Evolutionary conservation across 2,888 invertebrate genomes (phyloP).

Genomic region (Tillus elongatus): DNA sequence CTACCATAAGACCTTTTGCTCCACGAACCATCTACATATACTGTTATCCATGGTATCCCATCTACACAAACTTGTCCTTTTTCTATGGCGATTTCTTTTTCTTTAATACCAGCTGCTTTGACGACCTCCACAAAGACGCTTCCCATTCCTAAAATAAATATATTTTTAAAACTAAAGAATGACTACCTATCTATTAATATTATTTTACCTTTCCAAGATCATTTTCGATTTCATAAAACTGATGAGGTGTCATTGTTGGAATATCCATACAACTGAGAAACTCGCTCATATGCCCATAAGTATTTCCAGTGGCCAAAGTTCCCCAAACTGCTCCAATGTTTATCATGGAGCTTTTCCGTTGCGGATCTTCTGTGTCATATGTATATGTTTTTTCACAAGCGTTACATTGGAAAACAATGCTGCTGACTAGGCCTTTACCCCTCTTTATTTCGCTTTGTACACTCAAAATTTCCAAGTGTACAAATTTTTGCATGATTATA

Average conservation of each 20-base stretch:
- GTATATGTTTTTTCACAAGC: constrained; percentile 8
- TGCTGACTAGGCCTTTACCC: constrained; percentile 13
- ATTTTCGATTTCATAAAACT: constrained; percentile 16
- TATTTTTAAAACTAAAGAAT: too few species aligned
- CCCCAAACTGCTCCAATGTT: constrained; percentile 19
- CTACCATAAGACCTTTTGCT: constrained; percentile 21
- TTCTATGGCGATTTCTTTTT: constrained; percentile 15
- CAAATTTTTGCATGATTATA: constrained; percentile 17
- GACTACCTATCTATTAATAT: too few species aligned
- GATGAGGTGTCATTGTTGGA: too few species aligned
- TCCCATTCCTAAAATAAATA: not conserved
- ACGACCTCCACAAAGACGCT: constrained; percentile 1
- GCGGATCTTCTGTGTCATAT: constrained; percentile 16
- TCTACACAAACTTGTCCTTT: constrained; percentile 13
- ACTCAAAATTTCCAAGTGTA: constrained; percentile 11
- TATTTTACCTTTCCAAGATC: constrained; percentile 14
- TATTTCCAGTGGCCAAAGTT: constrained; percentile 18
- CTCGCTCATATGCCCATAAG: constrained; percentile 15
- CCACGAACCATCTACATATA: constrained; percentile 24
- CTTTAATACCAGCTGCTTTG: constrained; percentile 9
- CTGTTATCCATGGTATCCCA: constrained; percentile 21
- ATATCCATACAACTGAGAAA: constrained; percentile 17
- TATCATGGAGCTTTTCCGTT: constrained; percentile 9
- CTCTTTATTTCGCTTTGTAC: constrained; percentile 14
- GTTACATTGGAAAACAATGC: constrained; percentile 16